phyloP scores from a whole-genome alignment of 2,113 vertebrate species.

The Pipra filicauda region DNA sequence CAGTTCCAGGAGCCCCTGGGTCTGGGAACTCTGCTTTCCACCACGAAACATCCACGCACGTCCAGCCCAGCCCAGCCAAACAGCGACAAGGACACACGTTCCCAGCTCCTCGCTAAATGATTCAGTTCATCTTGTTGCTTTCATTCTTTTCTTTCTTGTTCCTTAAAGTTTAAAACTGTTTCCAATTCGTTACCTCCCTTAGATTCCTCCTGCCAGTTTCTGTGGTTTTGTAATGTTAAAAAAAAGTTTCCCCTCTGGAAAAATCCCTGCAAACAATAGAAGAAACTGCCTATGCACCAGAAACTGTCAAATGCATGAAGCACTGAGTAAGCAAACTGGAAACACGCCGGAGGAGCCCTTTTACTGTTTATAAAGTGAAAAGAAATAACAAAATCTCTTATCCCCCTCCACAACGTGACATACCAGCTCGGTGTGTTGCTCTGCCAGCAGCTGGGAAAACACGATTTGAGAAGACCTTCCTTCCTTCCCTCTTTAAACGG shows the following conservation, averaged over 20 bases:
- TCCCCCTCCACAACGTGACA: not conserved
- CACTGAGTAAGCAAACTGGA: constrained; percentile 56
- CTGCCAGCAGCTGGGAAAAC: constrained; percentile 49
- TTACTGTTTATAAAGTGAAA: constrained; percentile 5
- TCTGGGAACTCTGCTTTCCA: not conserved
- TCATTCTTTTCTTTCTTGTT: not conserved
- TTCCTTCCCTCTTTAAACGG: not conserved
- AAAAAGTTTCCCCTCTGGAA: constrained; percentile 62
- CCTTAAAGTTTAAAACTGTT: constrained; percentile 18
- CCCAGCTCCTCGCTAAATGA: not conserved
- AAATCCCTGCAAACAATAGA: constrained; percentile 67
- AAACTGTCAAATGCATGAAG: constrained; percentile 47
- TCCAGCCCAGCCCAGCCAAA: not conserved
- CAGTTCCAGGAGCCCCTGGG: not conserved
- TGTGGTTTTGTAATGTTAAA: constrained; percentile 53
- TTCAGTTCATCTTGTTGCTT: not conserved
- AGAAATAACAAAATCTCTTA: not conserved
- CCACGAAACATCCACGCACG: not conserved
- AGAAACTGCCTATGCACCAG: constrained; percentile 57
- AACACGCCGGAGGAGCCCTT: constrained; percentile 8
- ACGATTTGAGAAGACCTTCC: not conserved
- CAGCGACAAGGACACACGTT: not conserved
- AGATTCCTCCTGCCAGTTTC: constrained; percentile 45
- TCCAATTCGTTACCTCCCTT: constrained; percentile 17
- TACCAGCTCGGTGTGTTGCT: not conserved